phyloP scores from a whole-genome alignment of 2,113 vertebrate genomes.

The Corythornis vintsioides region DNA sequence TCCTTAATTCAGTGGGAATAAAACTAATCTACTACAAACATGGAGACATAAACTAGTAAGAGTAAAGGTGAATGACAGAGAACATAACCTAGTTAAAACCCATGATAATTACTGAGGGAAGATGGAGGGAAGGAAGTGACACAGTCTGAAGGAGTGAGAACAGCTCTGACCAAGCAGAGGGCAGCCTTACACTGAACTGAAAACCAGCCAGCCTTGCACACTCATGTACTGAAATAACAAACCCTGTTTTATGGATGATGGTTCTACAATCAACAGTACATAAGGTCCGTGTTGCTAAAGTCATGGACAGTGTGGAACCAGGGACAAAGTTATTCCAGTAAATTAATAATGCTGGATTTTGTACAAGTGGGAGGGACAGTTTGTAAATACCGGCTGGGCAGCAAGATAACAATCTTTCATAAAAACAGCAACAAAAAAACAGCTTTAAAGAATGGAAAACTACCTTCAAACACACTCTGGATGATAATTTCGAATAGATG shows the following conservation, averaged over 20 bases:
- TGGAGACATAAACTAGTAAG: neutral
- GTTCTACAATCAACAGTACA: neutral
- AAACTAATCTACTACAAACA: neutral
- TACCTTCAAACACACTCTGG: neutral
- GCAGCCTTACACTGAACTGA: neutral
- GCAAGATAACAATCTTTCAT: neutral
- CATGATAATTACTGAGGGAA: neutral
- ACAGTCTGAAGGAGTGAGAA: neutral
- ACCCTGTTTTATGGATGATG: neutral
- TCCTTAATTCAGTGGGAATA: neutral
- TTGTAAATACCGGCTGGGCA: neutral
- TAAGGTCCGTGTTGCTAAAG: neutral
- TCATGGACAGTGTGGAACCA: neutral
- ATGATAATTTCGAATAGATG: neutral
- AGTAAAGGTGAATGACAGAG: neutral
- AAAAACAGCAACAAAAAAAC: no score
- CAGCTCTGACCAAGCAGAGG: neutral
- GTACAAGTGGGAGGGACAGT: neutral
- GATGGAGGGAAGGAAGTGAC: neutral
- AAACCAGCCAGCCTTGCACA: neutral
- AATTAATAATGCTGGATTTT: neutral
- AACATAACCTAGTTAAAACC: neutral
- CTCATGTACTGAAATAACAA: neutral
- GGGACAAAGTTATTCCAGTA: neutral
- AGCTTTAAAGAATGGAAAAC: neutral